Base-by-base conservation (phyloP, 1,140 invertebrate species). In the Centruroides vittatus region DNA sequence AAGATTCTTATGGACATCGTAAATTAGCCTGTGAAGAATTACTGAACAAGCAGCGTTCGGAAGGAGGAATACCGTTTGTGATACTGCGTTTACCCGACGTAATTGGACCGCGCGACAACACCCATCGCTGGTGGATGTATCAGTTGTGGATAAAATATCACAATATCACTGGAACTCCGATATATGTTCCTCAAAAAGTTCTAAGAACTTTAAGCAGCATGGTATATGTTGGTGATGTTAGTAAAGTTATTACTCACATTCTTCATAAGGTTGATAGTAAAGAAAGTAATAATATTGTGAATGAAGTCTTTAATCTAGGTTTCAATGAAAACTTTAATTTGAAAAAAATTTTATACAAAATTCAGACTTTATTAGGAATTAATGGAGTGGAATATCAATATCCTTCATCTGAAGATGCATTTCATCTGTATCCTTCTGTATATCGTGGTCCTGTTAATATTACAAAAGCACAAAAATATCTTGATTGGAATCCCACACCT, bases 81-180 rank as follows among this genome's bases (percentile, higher is more conserved):
- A 69, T 75, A 34, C 66, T 79, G 3, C 68, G 78, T 35, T 68
- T 79, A 51, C 76, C 78, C 0, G 78, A 79, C 64, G 77, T 79
- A 3, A 66, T 79, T 46, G 78, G 78, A 35, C 72, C 75, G 47
- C 62, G 76, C 35, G 78, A 79, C 62, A 76, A 72, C 41, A 78
- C 77, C 0, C 69, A 75, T 59, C 62, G 78, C 5, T 78, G 70
- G 70, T 78, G 77, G 78, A 70, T 74, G 3, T 79, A 78, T 67
- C 76, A 78, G 60, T 52, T 78, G 48, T 78, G 76, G 77, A 68
- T 78, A 35, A 66, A 73, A 63, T 70, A 76, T 56, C 67, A 65
- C 58, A 55, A 66, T 35, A 58, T 61, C 10, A 67, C 70, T 12
- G 63, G 70, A 13, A 67, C 68, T 57, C 71, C 72, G 3, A 56